Evolutionary conservation across 2,113 vertebrate species (phyloP).

Genomic region (Sylvia atricapilla): DNA sequence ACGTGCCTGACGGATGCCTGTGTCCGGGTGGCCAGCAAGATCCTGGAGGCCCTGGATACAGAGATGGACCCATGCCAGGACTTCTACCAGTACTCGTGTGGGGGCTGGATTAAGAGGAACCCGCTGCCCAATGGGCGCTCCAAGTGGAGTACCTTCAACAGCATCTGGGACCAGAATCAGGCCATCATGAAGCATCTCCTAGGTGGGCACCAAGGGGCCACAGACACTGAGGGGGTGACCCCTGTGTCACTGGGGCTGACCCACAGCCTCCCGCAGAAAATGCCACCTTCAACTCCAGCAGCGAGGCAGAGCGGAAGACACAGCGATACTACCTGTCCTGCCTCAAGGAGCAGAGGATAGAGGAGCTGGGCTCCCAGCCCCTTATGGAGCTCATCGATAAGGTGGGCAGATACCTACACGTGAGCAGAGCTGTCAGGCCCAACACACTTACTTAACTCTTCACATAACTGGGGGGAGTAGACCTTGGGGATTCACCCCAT

Average conservation of each 20-base stretch:
- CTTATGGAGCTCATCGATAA: conserved; percentile 91
- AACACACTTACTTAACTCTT: accelerated
- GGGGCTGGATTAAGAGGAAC: conserved; percentile 95
- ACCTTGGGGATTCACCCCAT: not conserved
- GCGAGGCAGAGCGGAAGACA: conserved; percentile 93
- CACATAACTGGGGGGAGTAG: accelerated
- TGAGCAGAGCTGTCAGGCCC: not conserved
- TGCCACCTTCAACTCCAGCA: conserved; percentile 91
- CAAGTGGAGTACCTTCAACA: conserved; percentile 97
- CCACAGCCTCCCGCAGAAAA: conserved; percentile 77
- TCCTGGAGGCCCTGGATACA: conserved; percentile 90
- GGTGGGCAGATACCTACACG: conserved; percentile 56
- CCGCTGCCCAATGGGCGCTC: conserved; percentile 90
- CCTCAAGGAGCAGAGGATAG: conserved; percentile 88
- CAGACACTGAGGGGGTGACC: not conserved
- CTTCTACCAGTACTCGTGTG: conserved; percentile 95
- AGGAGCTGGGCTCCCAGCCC: conserved; percentile 90
- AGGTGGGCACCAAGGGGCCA: conserved; percentile 69
- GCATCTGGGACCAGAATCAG: conserved; percentile 98
- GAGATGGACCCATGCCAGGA: conserved; percentile 88
- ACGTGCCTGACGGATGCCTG: conserved; percentile 91
- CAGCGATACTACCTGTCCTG: conserved; percentile 95
- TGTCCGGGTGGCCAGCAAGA: conserved; percentile 89
- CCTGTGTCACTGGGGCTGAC: not conserved
- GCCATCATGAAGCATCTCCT: conserved; percentile 94